phyloP scores from a whole-genome alignment of 2,797 vertebrate species.

The Microctenopoma steveboyesi region DNA sequence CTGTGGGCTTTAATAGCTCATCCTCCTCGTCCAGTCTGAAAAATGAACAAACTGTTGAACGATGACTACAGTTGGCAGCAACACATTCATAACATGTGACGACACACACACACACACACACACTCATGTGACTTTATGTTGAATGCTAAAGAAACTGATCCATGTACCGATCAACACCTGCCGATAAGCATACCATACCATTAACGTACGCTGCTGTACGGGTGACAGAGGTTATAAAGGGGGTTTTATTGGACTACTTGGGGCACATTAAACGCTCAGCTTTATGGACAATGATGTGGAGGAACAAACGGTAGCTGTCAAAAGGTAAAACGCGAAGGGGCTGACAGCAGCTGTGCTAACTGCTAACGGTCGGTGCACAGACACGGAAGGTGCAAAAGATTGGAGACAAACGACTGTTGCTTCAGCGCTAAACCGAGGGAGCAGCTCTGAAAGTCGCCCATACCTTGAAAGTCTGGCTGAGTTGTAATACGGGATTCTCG shows the following conservation, averaged over 20 bases:
- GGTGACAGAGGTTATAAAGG: not conserved
- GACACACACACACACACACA: not conserved
- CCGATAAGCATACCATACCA: not conserved
- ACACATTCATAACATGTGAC: conserved; percentile 35
- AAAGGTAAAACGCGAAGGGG: conserved; percentile 2
- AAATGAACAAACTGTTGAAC: conserved; percentile 48
- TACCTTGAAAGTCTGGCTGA: conserved; percentile 89
- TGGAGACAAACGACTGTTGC: not conserved
- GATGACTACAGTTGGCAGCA: conserved; percentile 4
- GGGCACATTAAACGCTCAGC: not conserved
- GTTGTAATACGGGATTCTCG: conserved; percentile 86
- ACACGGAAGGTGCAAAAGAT: conserved; percentile 3
- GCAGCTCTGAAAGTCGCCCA: not conserved
- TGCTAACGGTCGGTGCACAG: conserved; percentile 54
- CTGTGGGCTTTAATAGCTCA: conserved; percentile 41
- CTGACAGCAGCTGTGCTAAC: conserved; percentile 25
- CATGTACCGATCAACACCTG: not conserved
- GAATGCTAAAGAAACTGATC: not conserved
- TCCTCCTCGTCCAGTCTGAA: conserved; percentile 50
- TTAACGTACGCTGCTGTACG: not conserved
- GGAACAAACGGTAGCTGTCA: conserved; percentile 21
- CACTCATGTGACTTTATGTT: conserved; percentile 47
- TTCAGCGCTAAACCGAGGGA: not conserved
- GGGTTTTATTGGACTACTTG: not conserved
- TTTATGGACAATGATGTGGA: not conserved